These are phyloP conservation scores for Eolophus roseicapilla DNA, from an alignment of 2,113 vertebrate species.

Conservation along the genomic window DNA sequence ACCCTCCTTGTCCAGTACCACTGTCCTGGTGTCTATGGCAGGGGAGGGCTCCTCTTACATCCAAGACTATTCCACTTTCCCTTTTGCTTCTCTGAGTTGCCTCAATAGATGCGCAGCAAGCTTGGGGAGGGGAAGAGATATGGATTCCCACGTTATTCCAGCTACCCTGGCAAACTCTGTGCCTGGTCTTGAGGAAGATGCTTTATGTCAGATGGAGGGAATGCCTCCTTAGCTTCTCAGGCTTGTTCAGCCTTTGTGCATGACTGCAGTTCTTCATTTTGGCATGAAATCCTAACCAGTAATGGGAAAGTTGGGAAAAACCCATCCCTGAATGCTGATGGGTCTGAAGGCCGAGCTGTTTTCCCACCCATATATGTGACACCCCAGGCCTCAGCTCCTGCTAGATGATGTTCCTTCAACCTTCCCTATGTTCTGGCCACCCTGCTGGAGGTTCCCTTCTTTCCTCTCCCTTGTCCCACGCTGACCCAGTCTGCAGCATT, in stretches of 20 bases:
- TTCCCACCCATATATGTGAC: not conserved
- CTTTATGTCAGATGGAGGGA: not conserved
- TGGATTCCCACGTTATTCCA: not conserved
- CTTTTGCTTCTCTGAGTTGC: not conserved
- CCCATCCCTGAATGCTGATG: not conserved
- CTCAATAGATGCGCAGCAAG: not conserved
- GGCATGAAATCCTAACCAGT: not conserved
- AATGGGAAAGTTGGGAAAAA: not conserved
- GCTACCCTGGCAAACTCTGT: not conserved
- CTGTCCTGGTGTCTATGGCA: not conserved
- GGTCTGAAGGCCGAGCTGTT: not conserved
- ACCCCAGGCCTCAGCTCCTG: not conserved
- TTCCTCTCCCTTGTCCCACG: not conserved
- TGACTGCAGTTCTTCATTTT: not conserved
- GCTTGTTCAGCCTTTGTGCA: not conserved
- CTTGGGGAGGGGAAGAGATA: not conserved
- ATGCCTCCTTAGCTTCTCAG: not conserved
- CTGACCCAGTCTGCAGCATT: not conserved
- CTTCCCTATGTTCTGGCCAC: not conserved
- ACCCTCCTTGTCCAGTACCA: not conserved
- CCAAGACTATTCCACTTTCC: not conserved
- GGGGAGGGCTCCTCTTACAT: not conserved
- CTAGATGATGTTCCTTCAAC: not conserved
- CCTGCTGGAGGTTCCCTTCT: not conserved
- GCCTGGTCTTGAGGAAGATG: rapidly evolving